phyloP scores from a whole-genome alignment of 1,140 invertebrate species.

The Meloidogyne hapla region DNA sequence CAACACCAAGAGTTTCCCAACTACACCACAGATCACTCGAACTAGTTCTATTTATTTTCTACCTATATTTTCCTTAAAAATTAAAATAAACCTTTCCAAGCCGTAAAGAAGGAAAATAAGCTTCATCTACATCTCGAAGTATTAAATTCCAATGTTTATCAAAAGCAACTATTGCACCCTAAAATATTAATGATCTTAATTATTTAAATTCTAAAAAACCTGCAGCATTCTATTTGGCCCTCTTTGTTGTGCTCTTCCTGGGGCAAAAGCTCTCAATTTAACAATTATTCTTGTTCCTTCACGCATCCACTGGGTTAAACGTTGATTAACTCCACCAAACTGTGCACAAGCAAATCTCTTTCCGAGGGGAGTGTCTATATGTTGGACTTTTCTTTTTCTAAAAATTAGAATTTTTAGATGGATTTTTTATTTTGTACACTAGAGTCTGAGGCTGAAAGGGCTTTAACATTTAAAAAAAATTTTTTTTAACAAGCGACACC shows the following conservation, averaged over 20 bases:
- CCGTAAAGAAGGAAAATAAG: constrained; percentile 65
- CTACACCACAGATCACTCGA: neutral
- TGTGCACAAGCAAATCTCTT: constrained; percentile 29
- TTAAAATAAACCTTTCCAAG: constrained; percentile 17
- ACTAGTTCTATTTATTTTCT: too few species aligned
- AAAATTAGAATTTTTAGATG: constrained; percentile 8
- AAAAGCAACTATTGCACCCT: constrained; percentile 79
- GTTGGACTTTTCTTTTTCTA: constrained; percentile 25
- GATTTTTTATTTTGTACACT: neutral
- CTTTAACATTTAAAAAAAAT: too few species aligned
- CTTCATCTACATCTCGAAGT: constrained; percentile 80
- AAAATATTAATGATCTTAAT: constrained; percentile 7
- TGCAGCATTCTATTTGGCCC: constrained; percentile 36
- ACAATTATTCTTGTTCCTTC: constrained; percentile 27
- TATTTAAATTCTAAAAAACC: neutral
- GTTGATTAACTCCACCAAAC: constrained; percentile 15
- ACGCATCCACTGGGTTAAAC: constrained; percentile 30
- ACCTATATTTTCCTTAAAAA: too few species aligned
- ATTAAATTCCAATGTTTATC: constrained; percentile 93
- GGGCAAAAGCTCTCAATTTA: constrained; percentile 28
- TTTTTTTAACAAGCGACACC: too few species aligned
- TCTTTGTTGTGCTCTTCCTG: constrained; percentile 7
- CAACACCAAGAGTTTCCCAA: neutral
- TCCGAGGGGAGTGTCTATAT: constrained; percentile 30
- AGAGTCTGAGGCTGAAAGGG: neutral